These are phyloP conservation scores for Scolopax rusticola DNA, from an alignment of 2,797 vertebrate genomes.

Conservation along the genomic window DNA sequence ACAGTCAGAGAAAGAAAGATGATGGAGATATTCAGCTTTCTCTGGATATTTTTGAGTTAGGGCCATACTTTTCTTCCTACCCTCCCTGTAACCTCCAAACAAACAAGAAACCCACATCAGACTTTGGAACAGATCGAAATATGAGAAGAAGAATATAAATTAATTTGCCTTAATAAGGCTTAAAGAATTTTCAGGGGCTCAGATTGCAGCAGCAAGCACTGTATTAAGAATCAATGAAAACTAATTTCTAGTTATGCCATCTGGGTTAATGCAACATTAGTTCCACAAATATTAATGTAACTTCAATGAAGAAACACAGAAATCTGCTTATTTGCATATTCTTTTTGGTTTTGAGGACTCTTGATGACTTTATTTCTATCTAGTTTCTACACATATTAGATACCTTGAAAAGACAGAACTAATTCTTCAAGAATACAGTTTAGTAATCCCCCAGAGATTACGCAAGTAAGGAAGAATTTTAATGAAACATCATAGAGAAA, in stretches of 20 bases:
- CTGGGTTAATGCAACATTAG: neutral
- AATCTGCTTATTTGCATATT: neutral
- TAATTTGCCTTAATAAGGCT: neutral
- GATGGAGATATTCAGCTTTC: neutral
- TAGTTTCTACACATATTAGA: slow-evolving; percentile 24
- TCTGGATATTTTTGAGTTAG: neutral
- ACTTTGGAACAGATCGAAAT: neutral
- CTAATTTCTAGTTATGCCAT: neutral
- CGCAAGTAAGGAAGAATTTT: slow-evolving; percentile 63
- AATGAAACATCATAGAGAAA: slow-evolving; percentile 51
- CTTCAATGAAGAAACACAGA: neutral
- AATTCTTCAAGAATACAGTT: slow-evolving; percentile 38
- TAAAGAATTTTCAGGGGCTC: neutral
- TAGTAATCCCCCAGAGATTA: slow-evolving; percentile 22
- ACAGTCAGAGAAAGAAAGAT: neutral
- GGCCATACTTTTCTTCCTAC: neutral
- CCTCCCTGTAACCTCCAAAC: neutral
- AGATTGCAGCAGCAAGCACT: neutral
- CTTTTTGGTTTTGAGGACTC: neutral
- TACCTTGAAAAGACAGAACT: slow-evolving; percentile 20
- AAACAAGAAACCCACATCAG: neutral
- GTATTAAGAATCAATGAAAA: neutral
- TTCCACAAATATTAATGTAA: neutral
- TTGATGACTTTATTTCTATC: neutral
- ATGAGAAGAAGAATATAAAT: neutral